A percentile compares a stretch with the other conserved stretches of the same genome.
These are phyloP conservation scores for Crambe crambe DNA, from an alignment of 37 sponge, comb jelly and placozoan genomes.

Conservation along the genomic window DNA sequence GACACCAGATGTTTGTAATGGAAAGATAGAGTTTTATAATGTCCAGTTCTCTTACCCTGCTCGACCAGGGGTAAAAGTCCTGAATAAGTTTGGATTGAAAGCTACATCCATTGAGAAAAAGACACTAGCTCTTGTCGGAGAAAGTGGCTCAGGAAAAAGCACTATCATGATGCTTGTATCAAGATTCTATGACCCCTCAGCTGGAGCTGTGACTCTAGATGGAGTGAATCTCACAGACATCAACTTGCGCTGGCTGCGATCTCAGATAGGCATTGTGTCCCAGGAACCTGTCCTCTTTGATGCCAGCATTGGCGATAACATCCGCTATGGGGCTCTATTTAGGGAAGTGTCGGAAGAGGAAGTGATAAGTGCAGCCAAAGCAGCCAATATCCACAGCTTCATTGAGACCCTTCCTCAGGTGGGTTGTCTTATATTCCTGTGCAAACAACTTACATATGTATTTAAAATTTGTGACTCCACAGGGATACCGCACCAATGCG, in stretches of 20 bases:
- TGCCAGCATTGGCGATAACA: constrained; percentile 97
- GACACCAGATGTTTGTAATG: constrained; percentile 40
- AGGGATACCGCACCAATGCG: constrained; percentile 72
- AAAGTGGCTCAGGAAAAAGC: constrained; percentile 97
- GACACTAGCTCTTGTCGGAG: constrained; percentile 89
- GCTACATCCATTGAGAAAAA: constrained; percentile 82
- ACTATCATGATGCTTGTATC: constrained; percentile 86
- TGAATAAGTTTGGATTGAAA: constrained; percentile 46
- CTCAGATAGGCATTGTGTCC: constrained; percentile 85
- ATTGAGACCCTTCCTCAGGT: constrained; percentile 77
- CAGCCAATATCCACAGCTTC: constrained; percentile 95
- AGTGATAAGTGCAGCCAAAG: constrained; percentile 76
- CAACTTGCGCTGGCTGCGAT: constrained; percentile 78
- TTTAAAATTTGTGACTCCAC: neutral
- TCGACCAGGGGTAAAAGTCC: constrained; percentile 60
- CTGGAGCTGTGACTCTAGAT: constrained; percentile 51
- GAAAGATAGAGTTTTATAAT: constrained; percentile 44
- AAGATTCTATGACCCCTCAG: constrained; percentile 79
- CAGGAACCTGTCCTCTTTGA: constrained; percentile 94
- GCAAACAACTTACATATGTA: neutral
- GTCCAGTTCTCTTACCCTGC: constrained; percentile 82
- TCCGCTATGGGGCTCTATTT: constrained; percentile 87
- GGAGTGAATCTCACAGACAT: constrained; percentile 49
- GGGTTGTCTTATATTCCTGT: neutral
- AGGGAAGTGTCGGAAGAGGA: constrained; percentile 84